A percentile compares a stretch with the other conserved stretches of the same genome.
phyloP scores from a whole-genome alignment of 2,888 invertebrate genomes.

The Dasypolia templi region DNA sequence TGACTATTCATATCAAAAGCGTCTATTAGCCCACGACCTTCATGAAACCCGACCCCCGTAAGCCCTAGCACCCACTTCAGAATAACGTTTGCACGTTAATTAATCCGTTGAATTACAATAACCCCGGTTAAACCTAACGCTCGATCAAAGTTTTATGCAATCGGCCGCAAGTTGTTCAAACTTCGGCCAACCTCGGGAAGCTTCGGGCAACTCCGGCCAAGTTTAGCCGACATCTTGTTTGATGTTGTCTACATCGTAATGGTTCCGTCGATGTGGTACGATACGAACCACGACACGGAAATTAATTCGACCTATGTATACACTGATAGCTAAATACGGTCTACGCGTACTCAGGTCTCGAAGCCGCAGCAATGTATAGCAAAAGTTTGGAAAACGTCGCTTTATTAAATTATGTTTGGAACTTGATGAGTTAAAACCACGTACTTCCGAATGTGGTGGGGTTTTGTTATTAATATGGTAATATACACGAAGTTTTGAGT shows the following conservation, averaged over 20 bases:
- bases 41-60: constrained; percentile 9
- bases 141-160: constrained; percentile 71
- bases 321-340: constrained; percentile 44
- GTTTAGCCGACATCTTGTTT: constrained; percentile 69
- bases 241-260: constrained; percentile 72
- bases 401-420: constrained; percentile 51
- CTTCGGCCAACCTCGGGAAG: constrained; percentile 56
- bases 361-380: constrained; percentile 40
- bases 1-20: not conserved
- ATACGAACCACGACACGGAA: constrained; percentile 73
- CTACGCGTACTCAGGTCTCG: constrained; percentile 9
- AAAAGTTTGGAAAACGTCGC: constrained; percentile 51
- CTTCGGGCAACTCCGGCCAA: constrained; percentile 56
- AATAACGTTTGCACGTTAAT: constrained; percentile 54
- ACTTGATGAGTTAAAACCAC: constrained; percentile 51
- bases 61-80: constrained; percentile 40
- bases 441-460: constrained; percentile 36
- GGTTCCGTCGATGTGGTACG: constrained; percentile 68
- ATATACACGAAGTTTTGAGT: constrained; percentile 35
- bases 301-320: constrained; percentile 72
- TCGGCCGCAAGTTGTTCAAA: constrained; percentile 65
- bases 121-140: constrained; percentile 67
- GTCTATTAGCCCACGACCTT: not conserved
- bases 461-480: constrained; percentile 55
- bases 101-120: constrained; percentile 65